A percentile compares a stretch with the other conserved stretches of the same genome.
phyloP scores from a whole-genome alignment of 1,140 invertebrate genomes.

The Babylonia areolata region DNA sequence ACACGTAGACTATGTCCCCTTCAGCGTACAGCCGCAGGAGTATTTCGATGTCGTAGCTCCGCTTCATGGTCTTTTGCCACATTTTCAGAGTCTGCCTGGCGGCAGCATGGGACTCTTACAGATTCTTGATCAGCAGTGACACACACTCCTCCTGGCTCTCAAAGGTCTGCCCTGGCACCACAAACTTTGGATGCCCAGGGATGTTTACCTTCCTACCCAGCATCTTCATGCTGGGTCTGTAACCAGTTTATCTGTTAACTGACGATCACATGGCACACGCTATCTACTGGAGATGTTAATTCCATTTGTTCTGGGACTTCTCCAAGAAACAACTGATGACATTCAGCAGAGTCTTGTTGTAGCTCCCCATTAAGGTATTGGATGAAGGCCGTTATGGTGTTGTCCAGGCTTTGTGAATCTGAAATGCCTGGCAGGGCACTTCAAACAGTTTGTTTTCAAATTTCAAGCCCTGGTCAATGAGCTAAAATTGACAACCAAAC shows the following conservation, averaged over 20 bases:
- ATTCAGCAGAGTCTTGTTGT: constrained; percentile 39
- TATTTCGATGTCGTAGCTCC: no score
- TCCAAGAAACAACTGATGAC: constrained; percentile 37
- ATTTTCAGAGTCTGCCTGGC: no score
- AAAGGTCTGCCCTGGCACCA: no score
- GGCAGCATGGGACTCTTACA: no score
- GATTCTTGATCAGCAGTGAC: no score
- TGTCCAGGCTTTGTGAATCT: constrained; percentile 49
- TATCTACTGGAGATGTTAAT: constrained; percentile 38
- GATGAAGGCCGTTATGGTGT: constrained; percentile 48
- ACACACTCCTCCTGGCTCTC: no score
- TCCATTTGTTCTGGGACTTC: constrained; percentile 41
- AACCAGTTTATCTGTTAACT: constrained; percentile 33
- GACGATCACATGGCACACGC: constrained; percentile 28
- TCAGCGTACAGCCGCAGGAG: no score
- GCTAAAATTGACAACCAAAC: background rate
- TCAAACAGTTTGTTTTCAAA: constrained; percentile 41
- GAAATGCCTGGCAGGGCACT: constrained; percentile 26
- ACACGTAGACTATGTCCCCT: no score
- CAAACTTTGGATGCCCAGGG: no score
- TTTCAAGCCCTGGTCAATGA: constrained; percentile 22
- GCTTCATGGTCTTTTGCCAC: no score
- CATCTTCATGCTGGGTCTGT: no score
- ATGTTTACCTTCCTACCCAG: no score
- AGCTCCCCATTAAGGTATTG: constrained; percentile 51